A percentile compares a stretch with the other conserved stretches of the same genome.
Conservation (phyloP, 2,888 invertebrate species). For the Peribatodes rhomboidaria region DNA sequence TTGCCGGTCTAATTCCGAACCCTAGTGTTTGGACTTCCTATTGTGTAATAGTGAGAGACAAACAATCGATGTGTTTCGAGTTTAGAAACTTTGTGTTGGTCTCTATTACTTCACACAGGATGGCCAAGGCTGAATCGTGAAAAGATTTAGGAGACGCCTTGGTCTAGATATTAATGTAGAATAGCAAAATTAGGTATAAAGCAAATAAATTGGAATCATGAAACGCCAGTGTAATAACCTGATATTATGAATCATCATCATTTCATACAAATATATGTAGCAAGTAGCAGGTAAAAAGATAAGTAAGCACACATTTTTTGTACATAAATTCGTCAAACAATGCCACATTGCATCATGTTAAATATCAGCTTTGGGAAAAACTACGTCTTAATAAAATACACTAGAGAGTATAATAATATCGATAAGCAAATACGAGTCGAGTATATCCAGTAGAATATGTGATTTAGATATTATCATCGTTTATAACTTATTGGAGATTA, state of each 20-base stretch:
- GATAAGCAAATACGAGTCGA: conserved; percentile 6
- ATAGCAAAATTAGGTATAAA: no score
- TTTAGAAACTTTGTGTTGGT: no score
- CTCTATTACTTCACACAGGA: not conserved
- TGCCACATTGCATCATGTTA: not conserved
- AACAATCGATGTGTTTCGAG: conserved; percentile 51
- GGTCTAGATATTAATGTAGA: no score
- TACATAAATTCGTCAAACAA: not conserved
- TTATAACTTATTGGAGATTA: conserved; percentile 14
- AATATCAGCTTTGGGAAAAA: not conserved
- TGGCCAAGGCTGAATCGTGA: no score
- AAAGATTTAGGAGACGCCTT: no score
- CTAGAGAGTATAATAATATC: not conserved
- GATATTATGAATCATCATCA: no score
- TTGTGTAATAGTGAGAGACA: conserved; percentile 72
- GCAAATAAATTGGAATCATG: no score
- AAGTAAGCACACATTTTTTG: no score
- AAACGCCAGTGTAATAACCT: no score
- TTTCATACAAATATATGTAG: no score
- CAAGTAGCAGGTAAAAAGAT: no score
- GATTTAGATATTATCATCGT: conserved; percentile 12
- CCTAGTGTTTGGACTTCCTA: conserved; percentile 69
- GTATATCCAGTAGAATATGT: conserved; percentile 1
- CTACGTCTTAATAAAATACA: not conserved
- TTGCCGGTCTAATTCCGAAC: conserved; percentile 75